These are phyloP conservation scores for Paracyclopina nana DNA, from an alignment of 1,140 invertebrate genomes.

Conservation along the genomic window DNA sequence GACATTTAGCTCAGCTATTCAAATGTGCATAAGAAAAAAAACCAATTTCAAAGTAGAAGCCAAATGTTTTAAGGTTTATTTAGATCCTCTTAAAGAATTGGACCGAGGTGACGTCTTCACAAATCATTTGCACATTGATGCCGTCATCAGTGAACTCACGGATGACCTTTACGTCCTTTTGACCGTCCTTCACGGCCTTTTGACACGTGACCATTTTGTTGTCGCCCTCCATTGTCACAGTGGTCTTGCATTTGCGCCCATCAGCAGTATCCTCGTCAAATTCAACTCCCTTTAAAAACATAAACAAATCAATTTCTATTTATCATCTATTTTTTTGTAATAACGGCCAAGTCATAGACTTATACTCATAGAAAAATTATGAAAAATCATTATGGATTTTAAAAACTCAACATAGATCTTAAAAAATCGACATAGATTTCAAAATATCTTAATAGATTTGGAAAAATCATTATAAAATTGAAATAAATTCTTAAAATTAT, in stretches of 20 bases:
- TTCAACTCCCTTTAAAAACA: no score
- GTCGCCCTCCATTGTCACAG: conserved; percentile 3
- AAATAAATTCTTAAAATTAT: no score
- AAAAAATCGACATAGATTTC: no score
- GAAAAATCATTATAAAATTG: no score
- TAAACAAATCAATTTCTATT: no score
- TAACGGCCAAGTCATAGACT: no score
- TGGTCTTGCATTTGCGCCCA: conserved; percentile 6
- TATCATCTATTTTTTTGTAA: no score
- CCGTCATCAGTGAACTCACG: conserved; percentile 1
- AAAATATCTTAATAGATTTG: no score
- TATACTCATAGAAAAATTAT: no score
- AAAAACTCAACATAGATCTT: no score
- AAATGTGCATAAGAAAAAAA: background rate
- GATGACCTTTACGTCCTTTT: conserved; percentile 14
- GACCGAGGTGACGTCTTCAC: conserved; percentile 3
- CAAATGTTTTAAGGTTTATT: background rate
- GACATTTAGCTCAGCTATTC: background rate
- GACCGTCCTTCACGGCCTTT: conserved; percentile 10
- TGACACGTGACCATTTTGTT: conserved; percentile 3
- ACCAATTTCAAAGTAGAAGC: background rate
- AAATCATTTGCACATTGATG: background rate
- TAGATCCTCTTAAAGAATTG: conserved; percentile 7
- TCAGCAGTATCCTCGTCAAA: conserved; percentile 7
- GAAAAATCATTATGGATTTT: no score